A percentile compares a stretch with the other conserved stretches of the same genome.
phyloP scores from a whole-genome alignment of 2,113 vertebrate genomes.

The Serilophus lunatus region DNA sequence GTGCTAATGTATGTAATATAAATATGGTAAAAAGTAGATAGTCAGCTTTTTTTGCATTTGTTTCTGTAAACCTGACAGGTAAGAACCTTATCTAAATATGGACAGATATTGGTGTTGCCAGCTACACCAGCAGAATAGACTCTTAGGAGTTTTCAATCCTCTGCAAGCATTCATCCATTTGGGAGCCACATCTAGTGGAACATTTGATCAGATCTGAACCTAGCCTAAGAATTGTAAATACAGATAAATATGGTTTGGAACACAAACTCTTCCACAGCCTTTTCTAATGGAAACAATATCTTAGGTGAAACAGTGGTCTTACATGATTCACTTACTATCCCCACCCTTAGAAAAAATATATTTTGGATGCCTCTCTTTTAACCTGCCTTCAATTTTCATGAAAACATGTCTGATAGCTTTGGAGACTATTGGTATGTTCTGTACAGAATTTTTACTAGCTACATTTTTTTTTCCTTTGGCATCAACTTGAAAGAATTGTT shows the following conservation, averaged over 20 bases:
- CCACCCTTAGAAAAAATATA: constrained; percentile 22
- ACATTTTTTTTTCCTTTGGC: constrained; percentile 1
- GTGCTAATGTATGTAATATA: neutral
- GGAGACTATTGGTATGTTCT: constrained; percentile 41
- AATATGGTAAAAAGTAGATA: neutral
- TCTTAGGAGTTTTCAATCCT: neutral
- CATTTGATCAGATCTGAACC: neutral
- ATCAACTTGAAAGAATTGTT: constrained; percentile 60
- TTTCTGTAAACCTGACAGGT: neutral
- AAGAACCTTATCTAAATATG: neutral
- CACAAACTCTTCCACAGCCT: neutral
- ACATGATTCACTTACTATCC: neutral
- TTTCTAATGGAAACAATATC: neutral
- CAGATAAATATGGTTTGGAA: neutral
- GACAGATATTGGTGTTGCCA: neutral
- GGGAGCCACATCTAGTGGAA: neutral
- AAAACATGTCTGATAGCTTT: constrained; percentile 54
- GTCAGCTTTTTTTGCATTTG: neutral
- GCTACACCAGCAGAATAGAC: neutral
- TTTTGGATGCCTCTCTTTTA: constrained; percentile 46
- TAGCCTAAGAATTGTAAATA: neutral
- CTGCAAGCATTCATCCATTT: neutral
- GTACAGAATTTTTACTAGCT: constrained; percentile 41
- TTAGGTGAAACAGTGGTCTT: neutral
- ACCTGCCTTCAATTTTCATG: constrained; percentile 49